These are phyloP conservation scores for Noctua janthe DNA, from an alignment of 2,888 invertebrate genomes.

Conservation along the genomic window DNA sequence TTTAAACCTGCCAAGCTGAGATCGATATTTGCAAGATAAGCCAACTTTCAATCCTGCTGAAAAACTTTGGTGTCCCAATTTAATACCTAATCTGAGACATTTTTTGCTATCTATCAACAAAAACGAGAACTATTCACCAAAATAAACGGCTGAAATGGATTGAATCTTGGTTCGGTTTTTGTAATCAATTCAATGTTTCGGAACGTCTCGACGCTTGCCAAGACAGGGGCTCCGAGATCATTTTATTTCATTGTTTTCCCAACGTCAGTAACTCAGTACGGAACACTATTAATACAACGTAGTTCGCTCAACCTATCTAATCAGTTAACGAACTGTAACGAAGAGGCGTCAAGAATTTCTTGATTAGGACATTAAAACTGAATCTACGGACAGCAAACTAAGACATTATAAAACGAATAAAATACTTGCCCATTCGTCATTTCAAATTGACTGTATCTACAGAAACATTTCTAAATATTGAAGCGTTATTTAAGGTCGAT, in stretches of 20 bases:
- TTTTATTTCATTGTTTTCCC: conserved; percentile 55
- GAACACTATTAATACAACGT: conserved; percentile 49
- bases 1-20: neutral
- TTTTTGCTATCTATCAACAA: conserved; percentile 16
- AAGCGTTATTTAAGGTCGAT: conserved; percentile 36
- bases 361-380: conserved; percentile 75
- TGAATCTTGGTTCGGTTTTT: conserved; percentile 25
- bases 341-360: conserved; percentile 72
- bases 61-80: neutral
- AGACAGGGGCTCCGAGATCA: conserved; percentile 38
- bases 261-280: conserved; percentile 28
- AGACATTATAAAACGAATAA: conserved; percentile 12
- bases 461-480: conserved; percentile 4
- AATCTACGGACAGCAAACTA: conserved; percentile 20
- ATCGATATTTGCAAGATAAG: neutral
- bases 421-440: neutral
- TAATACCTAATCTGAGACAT: neutral
- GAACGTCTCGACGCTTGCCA: conserved; percentile 33
- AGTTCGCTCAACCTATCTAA: conserved; percentile 47
- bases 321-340: conserved; percentile 62
- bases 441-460: neutral
- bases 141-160: conserved; percentile 18
- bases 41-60: neutral
- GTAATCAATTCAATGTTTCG: conserved; percentile 46
- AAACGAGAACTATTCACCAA: conserved; percentile 11